Conservation (phyloP, 2,888 invertebrate genomes). For the Odontomyia ornata region DNA sequence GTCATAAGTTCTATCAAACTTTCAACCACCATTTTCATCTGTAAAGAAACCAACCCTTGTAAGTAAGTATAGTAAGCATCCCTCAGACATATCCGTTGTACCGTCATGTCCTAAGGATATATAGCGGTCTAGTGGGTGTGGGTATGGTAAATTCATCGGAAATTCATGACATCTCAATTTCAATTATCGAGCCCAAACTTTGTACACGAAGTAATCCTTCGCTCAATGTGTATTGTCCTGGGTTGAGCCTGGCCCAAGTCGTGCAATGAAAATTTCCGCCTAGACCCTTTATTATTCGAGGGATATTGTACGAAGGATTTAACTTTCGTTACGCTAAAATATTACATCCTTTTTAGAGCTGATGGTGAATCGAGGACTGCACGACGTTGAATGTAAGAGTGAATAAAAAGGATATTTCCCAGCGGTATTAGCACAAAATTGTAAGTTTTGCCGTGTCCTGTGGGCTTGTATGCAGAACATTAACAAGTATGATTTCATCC, state of each 20-base stretch:
- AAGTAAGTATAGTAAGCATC: slow-evolving; percentile 15
- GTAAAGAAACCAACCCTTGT: background rate
- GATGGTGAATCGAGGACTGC: too few species aligned
- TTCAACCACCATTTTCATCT: background rate
- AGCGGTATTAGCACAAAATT: background rate
- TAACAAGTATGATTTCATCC: slow-evolving; percentile 6
- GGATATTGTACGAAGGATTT: background rate
- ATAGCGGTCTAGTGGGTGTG: background rate
- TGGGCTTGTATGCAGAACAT: background rate
- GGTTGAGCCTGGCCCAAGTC: background rate
- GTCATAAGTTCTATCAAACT: background rate
- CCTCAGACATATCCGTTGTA: slow-evolving; percentile 22
- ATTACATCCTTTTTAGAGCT: background rate
- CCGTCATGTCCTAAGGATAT: slow-evolving; percentile 20
- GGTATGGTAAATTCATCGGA: slow-evolving; percentile 38
- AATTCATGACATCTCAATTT: slow-evolving; percentile 46
- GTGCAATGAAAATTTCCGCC: slow-evolving; percentile 20
- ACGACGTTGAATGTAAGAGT: too few species aligned
- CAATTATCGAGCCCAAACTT: slow-evolving; percentile 44
- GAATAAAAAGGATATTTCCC: slow-evolving; percentile 2
- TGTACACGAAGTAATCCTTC: slow-evolving; percentile 18
- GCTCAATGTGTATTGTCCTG: background rate
- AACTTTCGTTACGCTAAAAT: background rate
- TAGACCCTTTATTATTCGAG: background rate
- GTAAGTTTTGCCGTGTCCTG: background rate